A percentile compares a stretch with the other conserved stretches of the same genome.
Evolutionary conservation across 1,140 invertebrate genomes (phyloP).

Genomic region (Ostrea denselamellosa): DNA sequence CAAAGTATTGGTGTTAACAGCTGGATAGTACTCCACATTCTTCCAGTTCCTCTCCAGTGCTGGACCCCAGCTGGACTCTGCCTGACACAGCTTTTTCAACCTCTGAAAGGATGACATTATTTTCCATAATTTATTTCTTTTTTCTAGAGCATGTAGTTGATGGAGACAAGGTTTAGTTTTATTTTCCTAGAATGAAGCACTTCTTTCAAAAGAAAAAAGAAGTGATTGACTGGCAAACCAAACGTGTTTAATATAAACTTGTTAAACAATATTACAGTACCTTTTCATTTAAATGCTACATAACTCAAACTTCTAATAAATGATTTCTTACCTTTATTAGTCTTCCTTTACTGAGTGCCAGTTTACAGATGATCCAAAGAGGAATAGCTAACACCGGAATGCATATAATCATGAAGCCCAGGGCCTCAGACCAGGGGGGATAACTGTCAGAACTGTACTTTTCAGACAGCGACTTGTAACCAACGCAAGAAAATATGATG

Average conservation of each 20-base stretch:
- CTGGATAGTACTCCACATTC: conserved; percentile 72
- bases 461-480: conserved; percentile 60
- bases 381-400: conserved; percentile 68
- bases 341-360: conserved; percentile 55
- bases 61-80: conserved; percentile 72
- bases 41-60: conserved; percentile 71
- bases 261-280: no score
- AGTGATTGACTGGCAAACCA: neutral
- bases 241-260: no score
- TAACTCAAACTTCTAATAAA: neutral
- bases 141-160: neutral
- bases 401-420: conserved; percentile 67
- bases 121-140: neutral
- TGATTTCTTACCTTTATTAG: conserved; percentile 60
- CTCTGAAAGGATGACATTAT: conserved; percentile 57
- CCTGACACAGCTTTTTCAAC: conserved; percentile 63
- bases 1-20: conserved; percentile 70
- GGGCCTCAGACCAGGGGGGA: conserved; percentile 68
- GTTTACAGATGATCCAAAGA: conserved; percentile 60
- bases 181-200: neutral
- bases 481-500: conserved; percentile 67
- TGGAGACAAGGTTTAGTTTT: neutral
- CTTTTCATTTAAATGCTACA: neutral
- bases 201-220: neutral
- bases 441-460: conserved; percentile 59